These are phyloP conservation scores for Sanderia malayensis DNA, from an alignment of 30 jellyfish, hydroid and myxozoan genomes.

Conservation along the genomic window DNA sequence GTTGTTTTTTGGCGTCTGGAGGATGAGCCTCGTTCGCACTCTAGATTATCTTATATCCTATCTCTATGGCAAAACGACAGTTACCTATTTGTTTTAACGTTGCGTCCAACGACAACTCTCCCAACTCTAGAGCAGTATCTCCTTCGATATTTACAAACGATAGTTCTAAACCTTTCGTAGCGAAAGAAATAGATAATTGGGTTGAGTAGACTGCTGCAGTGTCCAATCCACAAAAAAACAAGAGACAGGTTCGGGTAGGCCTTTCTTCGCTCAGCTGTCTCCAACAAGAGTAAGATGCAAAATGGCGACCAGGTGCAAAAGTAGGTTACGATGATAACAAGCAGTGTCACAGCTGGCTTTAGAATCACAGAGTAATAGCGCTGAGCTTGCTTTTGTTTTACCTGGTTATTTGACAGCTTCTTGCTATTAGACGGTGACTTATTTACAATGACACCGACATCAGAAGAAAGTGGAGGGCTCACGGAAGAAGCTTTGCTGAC, in stretches of 20 bases:
- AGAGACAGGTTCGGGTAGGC: constrained; percentile 15
- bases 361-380: neutral
- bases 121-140: no score
- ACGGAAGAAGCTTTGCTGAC: no score
- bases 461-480: no score
- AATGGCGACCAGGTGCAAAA: constrained; percentile 65
- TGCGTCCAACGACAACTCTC: no score
- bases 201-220: constrained; percentile 47
- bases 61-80: no score
- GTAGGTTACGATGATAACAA: constrained; percentile 39
- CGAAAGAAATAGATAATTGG: constrained; percentile 51
- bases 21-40: no score
- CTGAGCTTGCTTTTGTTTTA: neutral
- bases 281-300: constrained; percentile 46
- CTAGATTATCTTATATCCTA: no score
- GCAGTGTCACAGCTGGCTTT: constrained; percentile 48
- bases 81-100: no score
- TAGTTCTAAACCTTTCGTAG: constrained; percentile 27
- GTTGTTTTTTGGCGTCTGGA: no score
- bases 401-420: neutral
- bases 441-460: neutral
- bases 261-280: constrained; percentile 24
- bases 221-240: constrained; percentile 63
- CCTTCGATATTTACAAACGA: neutral
- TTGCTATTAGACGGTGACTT: neutral